These are phyloP conservation scores for Cromileptes altivelis DNA, from an alignment of 2,113 vertebrate genomes.

Conservation along the genomic window DNA sequence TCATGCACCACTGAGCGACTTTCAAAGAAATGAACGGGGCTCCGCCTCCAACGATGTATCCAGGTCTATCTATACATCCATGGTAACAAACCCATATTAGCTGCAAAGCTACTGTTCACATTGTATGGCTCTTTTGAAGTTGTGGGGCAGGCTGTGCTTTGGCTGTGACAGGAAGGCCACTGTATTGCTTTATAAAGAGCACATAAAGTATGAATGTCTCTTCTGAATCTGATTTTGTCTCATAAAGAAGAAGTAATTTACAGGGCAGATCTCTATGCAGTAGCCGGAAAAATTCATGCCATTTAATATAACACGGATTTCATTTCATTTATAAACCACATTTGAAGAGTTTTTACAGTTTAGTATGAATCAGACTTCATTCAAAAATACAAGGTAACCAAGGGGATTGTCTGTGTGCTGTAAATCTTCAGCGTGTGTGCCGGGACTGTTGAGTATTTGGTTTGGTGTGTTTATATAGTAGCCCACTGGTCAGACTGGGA, in stretches of 20 bases:
- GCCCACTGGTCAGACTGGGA: conserved; percentile 22
- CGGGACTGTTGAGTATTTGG: background rate
- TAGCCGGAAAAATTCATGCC: no score
- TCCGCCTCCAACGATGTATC: no score
- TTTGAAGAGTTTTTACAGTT: background rate
- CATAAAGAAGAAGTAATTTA: background rate
- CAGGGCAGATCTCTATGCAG: background rate
- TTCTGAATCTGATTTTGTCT: background rate
- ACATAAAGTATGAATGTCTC: background rate
- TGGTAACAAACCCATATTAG: background rate
- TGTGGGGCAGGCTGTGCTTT: background rate
- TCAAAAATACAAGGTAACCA: conserved; percentile 1
- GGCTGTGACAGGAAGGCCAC: background rate
- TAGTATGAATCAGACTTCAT: background rate
- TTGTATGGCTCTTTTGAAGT: no score
- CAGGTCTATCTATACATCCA: no score
- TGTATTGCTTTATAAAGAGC: background rate
- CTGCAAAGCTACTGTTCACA: background rate
- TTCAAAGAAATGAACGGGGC: no score
- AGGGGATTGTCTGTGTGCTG: background rate
- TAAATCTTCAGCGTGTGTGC: background rate
- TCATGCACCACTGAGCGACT: no score
- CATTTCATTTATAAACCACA: background rate
- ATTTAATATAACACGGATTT: background rate
- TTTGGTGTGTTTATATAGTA: background rate